Conservation (phyloP, 2,113 vertebrate species). For the Mesocricetus auratus region DNA sequence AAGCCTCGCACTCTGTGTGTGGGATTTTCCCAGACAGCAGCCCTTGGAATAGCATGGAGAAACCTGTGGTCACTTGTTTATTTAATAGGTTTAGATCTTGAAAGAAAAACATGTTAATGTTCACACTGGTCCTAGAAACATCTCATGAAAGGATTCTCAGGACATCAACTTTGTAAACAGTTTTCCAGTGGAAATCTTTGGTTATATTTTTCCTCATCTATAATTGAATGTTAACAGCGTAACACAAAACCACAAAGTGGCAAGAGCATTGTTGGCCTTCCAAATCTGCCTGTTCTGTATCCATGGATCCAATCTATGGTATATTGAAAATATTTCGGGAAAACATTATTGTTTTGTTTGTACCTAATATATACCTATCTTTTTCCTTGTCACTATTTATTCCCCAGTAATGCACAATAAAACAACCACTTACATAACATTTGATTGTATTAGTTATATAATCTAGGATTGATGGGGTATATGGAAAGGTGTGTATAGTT, state of each 20-base stretch:
- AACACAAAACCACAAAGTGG: background rate
- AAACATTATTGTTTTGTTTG: background rate
- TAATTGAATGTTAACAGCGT: background rate
- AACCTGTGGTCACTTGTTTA: background rate
- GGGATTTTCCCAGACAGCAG: background rate
- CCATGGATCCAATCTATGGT: no score
- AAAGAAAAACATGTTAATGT: no score
- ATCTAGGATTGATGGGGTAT: background rate
- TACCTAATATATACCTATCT: background rate
- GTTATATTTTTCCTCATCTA: background rate
- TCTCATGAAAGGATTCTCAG: background rate
- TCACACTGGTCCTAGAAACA: background rate
- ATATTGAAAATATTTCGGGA: background rate
- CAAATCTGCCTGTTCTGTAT: background rate
- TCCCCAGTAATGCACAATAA: background rate
- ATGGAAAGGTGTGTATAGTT: background rate
- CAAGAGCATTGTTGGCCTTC: background rate
- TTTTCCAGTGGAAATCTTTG: background rate
- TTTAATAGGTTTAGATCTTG: background rate
- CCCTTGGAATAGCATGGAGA: rapidly evolving
- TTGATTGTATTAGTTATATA: background rate
- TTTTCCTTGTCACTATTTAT: background rate
- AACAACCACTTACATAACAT: background rate
- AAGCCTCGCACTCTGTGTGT: no score
- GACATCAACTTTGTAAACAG: background rate